A percentile compares a stretch with the other conserved stretches of the same genome.
Conservation (phyloP, 2,888 invertebrate species). For the Lycia hirtaria region DNA sequence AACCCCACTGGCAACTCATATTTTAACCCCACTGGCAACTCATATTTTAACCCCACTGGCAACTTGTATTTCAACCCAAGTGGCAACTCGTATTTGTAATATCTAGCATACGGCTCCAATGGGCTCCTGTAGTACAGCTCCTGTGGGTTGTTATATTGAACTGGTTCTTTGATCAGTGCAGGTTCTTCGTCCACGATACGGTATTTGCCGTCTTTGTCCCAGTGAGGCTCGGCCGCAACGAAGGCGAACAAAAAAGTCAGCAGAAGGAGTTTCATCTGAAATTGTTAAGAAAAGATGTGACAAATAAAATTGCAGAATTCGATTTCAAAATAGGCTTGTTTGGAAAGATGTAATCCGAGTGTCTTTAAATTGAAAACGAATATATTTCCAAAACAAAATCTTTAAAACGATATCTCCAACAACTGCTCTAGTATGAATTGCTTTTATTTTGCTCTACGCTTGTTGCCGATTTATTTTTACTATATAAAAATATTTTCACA, state of each 20-base stretch:
- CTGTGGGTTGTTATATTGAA: neutral
- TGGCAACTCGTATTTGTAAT: neutral
- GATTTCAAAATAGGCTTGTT: neutral
- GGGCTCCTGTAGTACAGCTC: neutral
- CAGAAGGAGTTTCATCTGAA: constrained; percentile 9
- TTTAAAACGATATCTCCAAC: too few species aligned
- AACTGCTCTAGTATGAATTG: too few species aligned
- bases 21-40: neutral
- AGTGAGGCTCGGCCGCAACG: neutral
- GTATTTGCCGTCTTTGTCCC: constrained; percentile 2
- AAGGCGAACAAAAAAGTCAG: neutral
- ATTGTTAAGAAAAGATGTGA: neutral
- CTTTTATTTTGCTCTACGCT: too few species aligned
- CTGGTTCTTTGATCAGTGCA: neutral
- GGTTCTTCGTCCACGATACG: neutral
- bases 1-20: neutral
- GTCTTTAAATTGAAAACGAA: too few species aligned
- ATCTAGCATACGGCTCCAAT: too few species aligned
- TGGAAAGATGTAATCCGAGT: too few species aligned
- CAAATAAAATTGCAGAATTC: neutral
- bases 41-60: neutral
- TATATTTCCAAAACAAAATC: too few species aligned
- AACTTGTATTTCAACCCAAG: neutral
- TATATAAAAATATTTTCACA: too few species aligned
- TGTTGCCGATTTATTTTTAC: too few species aligned